These are phyloP conservation scores for Eucidaris tribuloides DNA, from an alignment of 35 echinoderm and acorn worm species.

Conservation along the genomic window DNA sequence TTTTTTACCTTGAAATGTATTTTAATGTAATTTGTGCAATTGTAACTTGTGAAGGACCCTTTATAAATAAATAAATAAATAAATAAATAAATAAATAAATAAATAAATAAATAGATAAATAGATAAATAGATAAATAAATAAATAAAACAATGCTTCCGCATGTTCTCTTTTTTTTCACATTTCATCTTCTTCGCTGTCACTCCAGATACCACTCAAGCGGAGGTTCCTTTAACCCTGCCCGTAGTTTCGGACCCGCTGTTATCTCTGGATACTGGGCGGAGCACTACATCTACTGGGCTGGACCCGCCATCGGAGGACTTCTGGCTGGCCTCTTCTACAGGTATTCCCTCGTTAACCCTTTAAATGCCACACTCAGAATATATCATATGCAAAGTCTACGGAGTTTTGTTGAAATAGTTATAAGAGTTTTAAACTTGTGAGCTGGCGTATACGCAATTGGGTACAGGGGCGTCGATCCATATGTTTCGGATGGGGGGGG, in stretches of 20 bases:
- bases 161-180: too few relatives aligned
- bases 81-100: too few relatives aligned
- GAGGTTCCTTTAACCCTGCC: slow-evolving; percentile 95
- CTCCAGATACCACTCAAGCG: slow-evolving; percentile 70
- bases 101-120: too few relatives aligned
- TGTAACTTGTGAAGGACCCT: too few relatives aligned
- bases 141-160: too few relatives aligned
- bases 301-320: slow-evolving; percentile 75
- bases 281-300: slow-evolving; percentile 98
- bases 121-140: too few relatives aligned
- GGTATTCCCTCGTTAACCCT: slow-evolving; percentile 28
- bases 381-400: neutral
- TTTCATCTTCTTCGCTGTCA: too few relatives aligned
- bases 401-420: neutral
- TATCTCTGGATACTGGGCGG: slow-evolving; percentile 83
- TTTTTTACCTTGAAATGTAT: too few relatives aligned
- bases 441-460: neutral
- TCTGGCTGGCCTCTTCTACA: slow-evolving; percentile 84
- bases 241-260: slow-evolving; percentile 94
- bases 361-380: neutral
- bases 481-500: too few relatives aligned
- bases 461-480: neutral
- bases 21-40: too few relatives aligned
- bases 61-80: too few relatives aligned
- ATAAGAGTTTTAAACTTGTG: neutral